These are phyloP conservation scores for Tethya wilhelma DNA, from an alignment of 37 sponge, comb jelly and placozoan species.

Conservation along the genomic window DNA sequence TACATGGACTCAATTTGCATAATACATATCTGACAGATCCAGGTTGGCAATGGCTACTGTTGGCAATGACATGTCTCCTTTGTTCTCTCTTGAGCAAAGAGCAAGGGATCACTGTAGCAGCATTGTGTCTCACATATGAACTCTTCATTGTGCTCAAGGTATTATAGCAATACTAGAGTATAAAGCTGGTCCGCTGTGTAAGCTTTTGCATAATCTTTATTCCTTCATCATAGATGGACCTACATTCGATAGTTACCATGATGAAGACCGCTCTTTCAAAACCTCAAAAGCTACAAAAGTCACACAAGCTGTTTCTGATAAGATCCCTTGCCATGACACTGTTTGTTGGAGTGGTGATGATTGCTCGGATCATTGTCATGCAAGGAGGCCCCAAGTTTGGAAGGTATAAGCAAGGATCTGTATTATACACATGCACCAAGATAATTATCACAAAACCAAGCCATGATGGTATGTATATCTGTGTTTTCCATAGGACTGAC, in stretches of 20 bases:
- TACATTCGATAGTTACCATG: neutral
- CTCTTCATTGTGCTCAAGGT: conserved; percentile 53
- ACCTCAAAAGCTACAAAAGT: neutral
- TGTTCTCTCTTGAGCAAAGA: conserved; percentile 86
- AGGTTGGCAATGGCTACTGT: conserved; percentile 16
- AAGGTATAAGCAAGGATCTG: neutral
- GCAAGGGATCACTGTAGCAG: conserved; percentile 83
- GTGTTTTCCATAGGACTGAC: conserved; percentile 55
- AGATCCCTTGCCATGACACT: conserved; percentile 1
- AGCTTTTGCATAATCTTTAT: neutral
- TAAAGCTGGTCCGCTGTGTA: neutral
- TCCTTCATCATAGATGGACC: neutral
- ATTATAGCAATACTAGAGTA: neutral
- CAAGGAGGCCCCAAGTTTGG: conserved; percentile 49
- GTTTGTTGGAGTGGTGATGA: conserved; percentile 18
- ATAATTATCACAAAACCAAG: neutral
- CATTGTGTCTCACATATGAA: conserved; percentile 71
- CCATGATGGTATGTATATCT: neutral
- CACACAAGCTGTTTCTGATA: neutral
- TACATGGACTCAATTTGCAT: too few relatives aligned
- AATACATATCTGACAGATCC: neutral
- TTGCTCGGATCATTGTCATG: conserved; percentile 47
- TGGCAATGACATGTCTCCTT: conserved; percentile 29
- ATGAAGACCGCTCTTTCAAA: neutral
- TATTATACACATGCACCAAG: neutral